A percentile compares a stretch with the other conserved stretches of the same genome.
These are phyloP conservation scores for Isurus oxyrinchus DNA, from an alignment of 2,113 vertebrate genomes.

Conservation along the genomic window DNA sequence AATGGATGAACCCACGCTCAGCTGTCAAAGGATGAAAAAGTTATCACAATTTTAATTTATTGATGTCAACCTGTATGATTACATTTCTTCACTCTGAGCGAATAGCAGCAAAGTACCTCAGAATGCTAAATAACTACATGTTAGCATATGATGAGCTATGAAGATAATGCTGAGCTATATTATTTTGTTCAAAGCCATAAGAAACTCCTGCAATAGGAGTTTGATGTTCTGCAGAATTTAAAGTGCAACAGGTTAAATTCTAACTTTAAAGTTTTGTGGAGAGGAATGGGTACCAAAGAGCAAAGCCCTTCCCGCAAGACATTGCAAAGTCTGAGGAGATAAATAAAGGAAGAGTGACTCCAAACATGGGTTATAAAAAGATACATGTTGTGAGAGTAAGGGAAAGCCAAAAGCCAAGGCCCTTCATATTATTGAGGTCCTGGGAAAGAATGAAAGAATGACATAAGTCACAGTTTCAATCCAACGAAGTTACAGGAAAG, in stretches of 20 bases:
- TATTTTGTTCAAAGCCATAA: background rate
- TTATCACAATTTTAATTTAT: conserved; percentile 38
- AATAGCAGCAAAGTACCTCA: background rate
- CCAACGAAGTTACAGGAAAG: background rate
- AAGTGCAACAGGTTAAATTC: background rate
- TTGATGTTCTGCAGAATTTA: background rate
- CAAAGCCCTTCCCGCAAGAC: background rate
- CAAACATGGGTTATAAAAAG: background rate
- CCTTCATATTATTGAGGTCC: background rate
- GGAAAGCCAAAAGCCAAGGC: background rate
- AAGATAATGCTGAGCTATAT: background rate
- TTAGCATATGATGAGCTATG: background rate
- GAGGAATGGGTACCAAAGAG: background rate
- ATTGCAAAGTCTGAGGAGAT: background rate
- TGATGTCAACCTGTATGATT: background rate
- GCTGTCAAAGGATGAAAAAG: conserved; percentile 37
- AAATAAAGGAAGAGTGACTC: background rate
- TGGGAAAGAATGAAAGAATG: conserved; percentile 12
- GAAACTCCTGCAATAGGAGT: background rate
- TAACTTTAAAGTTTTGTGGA: background rate
- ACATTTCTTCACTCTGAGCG: conserved; percentile 32
- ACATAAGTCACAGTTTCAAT: background rate
- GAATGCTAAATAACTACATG: background rate
- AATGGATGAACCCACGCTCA: conserved; percentile 36
- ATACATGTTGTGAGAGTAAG: background rate